Evolutionary conservation across 2,113 vertebrate species (phyloP).

Genomic region (Blennius ocellaris): DNA sequence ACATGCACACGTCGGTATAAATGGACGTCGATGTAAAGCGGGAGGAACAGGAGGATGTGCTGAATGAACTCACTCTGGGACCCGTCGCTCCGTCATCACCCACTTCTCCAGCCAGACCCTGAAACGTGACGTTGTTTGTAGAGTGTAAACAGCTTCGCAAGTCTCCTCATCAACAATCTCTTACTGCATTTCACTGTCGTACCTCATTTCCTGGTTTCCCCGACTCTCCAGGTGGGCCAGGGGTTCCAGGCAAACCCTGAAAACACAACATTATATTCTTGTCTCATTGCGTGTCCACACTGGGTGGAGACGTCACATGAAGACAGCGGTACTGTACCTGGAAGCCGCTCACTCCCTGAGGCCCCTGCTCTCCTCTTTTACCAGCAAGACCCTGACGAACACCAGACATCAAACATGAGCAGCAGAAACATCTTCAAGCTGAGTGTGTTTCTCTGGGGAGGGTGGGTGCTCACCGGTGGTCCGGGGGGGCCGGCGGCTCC

Average conservation of each 20-base stretch:
- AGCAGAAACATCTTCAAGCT: too few relatives aligned
- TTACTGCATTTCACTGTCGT: background rate
- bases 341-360: slow-evolving; percentile 93
- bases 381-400: slow-evolving; percentile 88
- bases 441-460: too few relatives aligned
- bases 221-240: slow-evolving; percentile 94
- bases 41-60: background rate
- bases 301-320: too few relatives aligned
- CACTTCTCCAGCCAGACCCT: slow-evolving; percentile 96
- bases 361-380: slow-evolving; percentile 96
- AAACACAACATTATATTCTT: background rate
- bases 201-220: slow-evolving; percentile 96
- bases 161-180: too few relatives aligned
- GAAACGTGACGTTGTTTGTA: background rate
- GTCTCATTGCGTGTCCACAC: too few relatives aligned
- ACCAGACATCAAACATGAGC: background rate
- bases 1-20: too few relatives aligned
- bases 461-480: slow-evolving; percentile 85
- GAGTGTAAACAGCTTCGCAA: too few relatives aligned
- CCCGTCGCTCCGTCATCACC: slow-evolving; percentile 88
- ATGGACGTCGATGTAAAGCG: background rate
- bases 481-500: slow-evolving; percentile 92
- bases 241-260: slow-evolving; percentile 93
- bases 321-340: slow-evolving; percentile 82
- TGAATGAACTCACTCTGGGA: slow-evolving; percentile 85